A percentile compares a stretch with the other conserved stretches of the same genome.
phyloP scores from a whole-genome alignment of 2,113 vertebrate genomes.

The Ictalurus furcatus region DNA sequence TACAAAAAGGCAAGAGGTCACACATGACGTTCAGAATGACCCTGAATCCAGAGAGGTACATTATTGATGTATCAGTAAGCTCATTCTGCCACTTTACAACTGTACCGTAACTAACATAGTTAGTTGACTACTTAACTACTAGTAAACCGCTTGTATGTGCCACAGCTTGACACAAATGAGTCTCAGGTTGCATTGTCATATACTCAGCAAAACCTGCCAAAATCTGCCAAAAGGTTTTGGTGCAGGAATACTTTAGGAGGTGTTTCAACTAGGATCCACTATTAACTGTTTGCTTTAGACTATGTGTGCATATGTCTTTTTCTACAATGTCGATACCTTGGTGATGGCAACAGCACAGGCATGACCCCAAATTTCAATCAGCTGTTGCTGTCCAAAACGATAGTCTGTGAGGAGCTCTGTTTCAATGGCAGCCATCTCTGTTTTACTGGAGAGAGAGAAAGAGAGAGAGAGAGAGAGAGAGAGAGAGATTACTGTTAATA shows the following conservation, averaged over 20 bases:
- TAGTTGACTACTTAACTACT: not conserved
- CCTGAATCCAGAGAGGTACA: not conserved
- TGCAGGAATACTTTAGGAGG: not conserved
- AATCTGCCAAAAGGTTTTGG: not conserved
- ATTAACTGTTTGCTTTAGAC: not conserved
- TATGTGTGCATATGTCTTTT: not conserved
- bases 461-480: slow-evolving; percentile 21
- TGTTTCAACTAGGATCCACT: not conserved
- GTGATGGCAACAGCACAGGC: slow-evolving; percentile 87
- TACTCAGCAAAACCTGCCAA: not conserved
- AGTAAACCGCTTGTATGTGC: not conserved
- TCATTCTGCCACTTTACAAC: not conserved
- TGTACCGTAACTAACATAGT: not conserved
- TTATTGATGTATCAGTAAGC: not conserved
- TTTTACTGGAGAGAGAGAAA: slow-evolving; percentile 69
- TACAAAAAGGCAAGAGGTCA: not conserved
- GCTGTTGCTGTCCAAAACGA: slow-evolving; percentile 87
- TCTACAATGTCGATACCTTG: slow-evolving; percentile 74
- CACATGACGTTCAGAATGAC: not conserved
- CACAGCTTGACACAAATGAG: not conserved
- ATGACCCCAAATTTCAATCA: slow-evolving; percentile 91
- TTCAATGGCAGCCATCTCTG: slow-evolving; percentile 82
- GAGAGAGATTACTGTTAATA: slow-evolving; percentile 38
- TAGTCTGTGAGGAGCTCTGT: slow-evolving; percentile 88
- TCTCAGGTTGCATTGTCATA: not conserved